Base-by-base conservation (phyloP, 1,140 invertebrate species). In the Bombus sibiricus region DNA sequence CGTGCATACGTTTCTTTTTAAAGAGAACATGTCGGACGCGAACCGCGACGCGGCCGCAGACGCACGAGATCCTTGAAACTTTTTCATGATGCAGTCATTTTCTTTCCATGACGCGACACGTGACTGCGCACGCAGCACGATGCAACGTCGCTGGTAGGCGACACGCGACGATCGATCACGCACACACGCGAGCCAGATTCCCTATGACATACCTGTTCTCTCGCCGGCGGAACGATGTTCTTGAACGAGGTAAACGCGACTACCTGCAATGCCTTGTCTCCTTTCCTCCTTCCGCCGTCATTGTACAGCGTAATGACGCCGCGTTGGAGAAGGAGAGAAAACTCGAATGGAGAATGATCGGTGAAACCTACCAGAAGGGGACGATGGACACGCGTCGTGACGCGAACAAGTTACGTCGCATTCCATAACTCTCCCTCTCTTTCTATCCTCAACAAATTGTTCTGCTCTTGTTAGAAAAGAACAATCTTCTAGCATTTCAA, bases 41-140 rank as follows among this genome's bases (percentile, higher is more conserved):
- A 62, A 62, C 59, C 64, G 34, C 62, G 78, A 69, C 68, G 37
- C 79, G 39, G 10, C 18, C 81, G 37, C 82, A n/a, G 47, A 83
- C 39, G 43, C 43, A 68, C 62, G 66, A 41, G 75, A 90, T 88
- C 87, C 86, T 90, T 88, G 80, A 90, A 90, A 90, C 66, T 88
- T 80, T 88, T 86, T 90, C 71, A 71, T 82, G 78, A 87, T 69
- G 80, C 85, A 78, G 81, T 84, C 74, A 68, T 86, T 84, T 85
- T 87, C 69, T 83, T 77, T 81, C 75, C 82, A 64, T 81, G 86
- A 86, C 89, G 86, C 75, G 86, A 89, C 92, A 87, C 88, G 88
- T 92, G 91, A 92, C 89, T 86, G 86, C 84, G 87, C 91, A 92
- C 91, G 90, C 92, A 92, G 87, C 83, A 68, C 83, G 78, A 91